These are phyloP conservation scores for Varanus salvator DNA, from an alignment of 2,113 vertebrate species.

Conservation along the genomic window DNA sequence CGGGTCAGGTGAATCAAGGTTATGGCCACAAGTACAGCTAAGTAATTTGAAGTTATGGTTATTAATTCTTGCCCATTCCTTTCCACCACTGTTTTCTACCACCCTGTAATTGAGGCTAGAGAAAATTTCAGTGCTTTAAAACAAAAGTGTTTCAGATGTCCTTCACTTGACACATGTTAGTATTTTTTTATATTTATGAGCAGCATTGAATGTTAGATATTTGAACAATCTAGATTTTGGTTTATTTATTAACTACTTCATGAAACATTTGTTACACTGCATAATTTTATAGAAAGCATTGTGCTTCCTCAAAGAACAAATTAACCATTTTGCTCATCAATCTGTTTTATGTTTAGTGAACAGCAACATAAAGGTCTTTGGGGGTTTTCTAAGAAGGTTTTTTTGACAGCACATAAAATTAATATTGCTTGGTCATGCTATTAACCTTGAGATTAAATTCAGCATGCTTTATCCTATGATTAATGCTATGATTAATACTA, in stretches of 20 bases:
- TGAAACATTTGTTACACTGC: background rate
- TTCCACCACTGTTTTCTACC: background rate
- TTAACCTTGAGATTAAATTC: constrained; percentile 80
- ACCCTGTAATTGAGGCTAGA: background rate
- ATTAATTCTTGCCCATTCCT: background rate
- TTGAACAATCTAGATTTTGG: constrained; percentile 13
- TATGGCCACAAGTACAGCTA: background rate
- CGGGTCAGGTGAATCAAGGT: background rate
- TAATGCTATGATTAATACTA: constrained; percentile 81
- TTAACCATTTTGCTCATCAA: constrained; percentile 44
- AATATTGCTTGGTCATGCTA: constrained; percentile 75
- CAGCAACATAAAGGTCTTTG: constrained; percentile 57
- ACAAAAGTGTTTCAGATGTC: constrained; percentile 12
- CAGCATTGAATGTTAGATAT: constrained; percentile 21
- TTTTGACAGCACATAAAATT: constrained; percentile 75
- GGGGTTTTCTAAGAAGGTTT: constrained; percentile 46
- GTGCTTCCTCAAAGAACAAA: constrained; percentile 45
- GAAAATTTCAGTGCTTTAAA: background rate
- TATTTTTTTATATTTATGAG: constrained; percentile 1
- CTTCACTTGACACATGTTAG: constrained; percentile 28
- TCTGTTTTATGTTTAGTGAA: constrained; percentile 58
- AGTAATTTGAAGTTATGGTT: background rate
- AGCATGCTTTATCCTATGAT: constrained; percentile 77
- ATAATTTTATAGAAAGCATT: constrained; percentile 2
- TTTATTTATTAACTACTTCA: constrained; percentile 37